Base-by-base conservation (phyloP, 2,113 vertebrate species). In the Aspiorhynchus laticeps region DNA sequence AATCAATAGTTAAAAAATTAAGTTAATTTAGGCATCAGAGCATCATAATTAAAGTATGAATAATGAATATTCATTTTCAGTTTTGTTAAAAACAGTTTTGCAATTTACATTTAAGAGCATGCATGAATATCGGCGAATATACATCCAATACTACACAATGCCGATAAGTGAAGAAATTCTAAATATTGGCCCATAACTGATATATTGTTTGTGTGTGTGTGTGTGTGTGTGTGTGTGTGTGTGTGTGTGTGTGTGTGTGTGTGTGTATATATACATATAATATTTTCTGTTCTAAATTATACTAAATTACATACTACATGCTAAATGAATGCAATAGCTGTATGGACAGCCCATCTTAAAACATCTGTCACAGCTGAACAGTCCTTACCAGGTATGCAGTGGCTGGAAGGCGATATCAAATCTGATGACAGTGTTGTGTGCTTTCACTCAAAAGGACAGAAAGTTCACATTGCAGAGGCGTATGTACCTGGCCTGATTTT, bases 401-500 rank as follows among this genome's bases (percentile, higher is more conserved):
- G 15, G 33, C 31, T 33, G 31, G 28, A 69, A 69, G 31, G 2
- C 28, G 2, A 67, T 69, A 73, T 73, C 19, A 33, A 3, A 79
- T 38, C 48, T 36, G 77, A 38, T 59, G 51, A 56, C 38, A 28
- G 38, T 11, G 38, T 28, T 28, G n/a, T 41, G 79, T 80, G 59
- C 41, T 61, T 46, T 73, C 24, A 36, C 59, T 51, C 74, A 67
- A 26, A 43, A 41, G n/a, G 28, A 63, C 28, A 38, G 6, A 51
- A 19, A 75, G 43, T 63, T 59, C 46, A 61, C 36, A 19, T 8
- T 74, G 41, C 31, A 75, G 85, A 84, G 85, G 41, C 77, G 43
- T 69, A 26, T 33, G 51, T 85, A 90, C 85, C 90, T 92, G 92
- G 59, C 81, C 82, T 87, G 87, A 38, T 51, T 69, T 53, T 43